A percentile compares a stretch with the other conserved stretches of the same genome.
These are phyloP conservation scores for Microcebus jonahi DNA, from an alignment of 2,113 vertebrate species.

Conservation along the genomic window DNA sequence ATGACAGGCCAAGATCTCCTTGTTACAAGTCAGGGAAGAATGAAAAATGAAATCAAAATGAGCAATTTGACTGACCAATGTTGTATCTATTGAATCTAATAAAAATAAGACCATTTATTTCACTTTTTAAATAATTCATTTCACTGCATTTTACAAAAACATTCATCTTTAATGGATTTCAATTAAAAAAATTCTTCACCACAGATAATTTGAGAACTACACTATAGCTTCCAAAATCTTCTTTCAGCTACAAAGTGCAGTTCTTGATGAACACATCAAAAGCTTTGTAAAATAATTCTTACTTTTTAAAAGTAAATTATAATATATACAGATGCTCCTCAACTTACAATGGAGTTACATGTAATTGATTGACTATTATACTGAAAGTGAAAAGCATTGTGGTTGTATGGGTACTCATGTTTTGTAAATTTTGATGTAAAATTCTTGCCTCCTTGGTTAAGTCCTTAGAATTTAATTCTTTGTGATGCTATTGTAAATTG, in stretches of 20 bases:
- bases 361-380: too few relatives aligned
- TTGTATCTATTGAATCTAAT: not conserved
- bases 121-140: not conserved
- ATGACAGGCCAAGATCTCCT: accelerated
- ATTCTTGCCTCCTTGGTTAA: not conserved
- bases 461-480: not conserved
- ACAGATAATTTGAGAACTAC: not conserved
- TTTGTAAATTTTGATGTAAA: not conserved
- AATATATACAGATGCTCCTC: too few relatives aligned
- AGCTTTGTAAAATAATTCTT: not conserved
- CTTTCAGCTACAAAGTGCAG: not conserved
- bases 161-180: not conserved
- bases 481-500: not conserved
- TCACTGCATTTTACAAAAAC: not conserved
- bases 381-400: too few relatives aligned
- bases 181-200: not conserved
- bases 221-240: not conserved
- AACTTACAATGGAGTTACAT: too few relatives aligned
- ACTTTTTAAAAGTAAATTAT: not conserved
- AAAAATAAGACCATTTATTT: not conserved
- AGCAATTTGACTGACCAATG: not conserved
- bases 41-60: not conserved
- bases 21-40: not conserved
- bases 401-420: too few relatives aligned
- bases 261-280: not conserved